Percentiles rank a stretch among this genome's conserved stretches.
Evolutionary conservation across 2,113 vertebrate species (phyloP).

Genomic region (Psophia crepitans): DNA sequence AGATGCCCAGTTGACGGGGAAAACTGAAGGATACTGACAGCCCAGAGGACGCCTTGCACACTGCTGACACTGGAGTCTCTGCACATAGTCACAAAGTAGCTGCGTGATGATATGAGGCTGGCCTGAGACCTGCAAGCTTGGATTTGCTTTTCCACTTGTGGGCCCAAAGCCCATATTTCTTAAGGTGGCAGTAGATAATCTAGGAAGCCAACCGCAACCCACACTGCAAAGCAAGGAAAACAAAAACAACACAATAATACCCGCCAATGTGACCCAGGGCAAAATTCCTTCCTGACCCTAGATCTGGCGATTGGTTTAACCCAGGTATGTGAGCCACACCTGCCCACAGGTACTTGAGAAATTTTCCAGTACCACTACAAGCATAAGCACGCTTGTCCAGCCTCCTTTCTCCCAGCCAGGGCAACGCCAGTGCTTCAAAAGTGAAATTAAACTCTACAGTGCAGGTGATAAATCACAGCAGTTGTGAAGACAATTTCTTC

Average conservation of each 20-base stretch:
- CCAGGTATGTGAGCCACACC: constrained; percentile 57
- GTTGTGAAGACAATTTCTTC: background rate
- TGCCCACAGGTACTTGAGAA: constrained; percentile 54
- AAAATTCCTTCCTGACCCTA: constrained; percentile 64
- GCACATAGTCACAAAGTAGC: background rate
- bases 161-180: background rate
- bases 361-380: constrained; percentile 55
- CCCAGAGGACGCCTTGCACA: background rate
- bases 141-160: background rate
- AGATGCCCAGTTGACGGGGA: background rate
- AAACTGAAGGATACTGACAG: background rate
- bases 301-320: constrained; percentile 40
- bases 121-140: background rate
- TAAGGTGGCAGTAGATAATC: constrained; percentile 11
- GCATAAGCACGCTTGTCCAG: constrained; percentile 55
- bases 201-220: background rate
- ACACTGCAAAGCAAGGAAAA: background rate
- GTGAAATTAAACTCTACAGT: background rate
- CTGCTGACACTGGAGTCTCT: background rate
- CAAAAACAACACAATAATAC: background rate
- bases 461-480: background rate
- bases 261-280: constrained; percentile 49
- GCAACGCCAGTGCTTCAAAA: background rate
- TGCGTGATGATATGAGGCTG: background rate
- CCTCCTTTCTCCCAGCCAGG: background rate